Conservation (phyloP, 1,140 invertebrate species). For the Brachionus asplanchnoidis region DNA sequence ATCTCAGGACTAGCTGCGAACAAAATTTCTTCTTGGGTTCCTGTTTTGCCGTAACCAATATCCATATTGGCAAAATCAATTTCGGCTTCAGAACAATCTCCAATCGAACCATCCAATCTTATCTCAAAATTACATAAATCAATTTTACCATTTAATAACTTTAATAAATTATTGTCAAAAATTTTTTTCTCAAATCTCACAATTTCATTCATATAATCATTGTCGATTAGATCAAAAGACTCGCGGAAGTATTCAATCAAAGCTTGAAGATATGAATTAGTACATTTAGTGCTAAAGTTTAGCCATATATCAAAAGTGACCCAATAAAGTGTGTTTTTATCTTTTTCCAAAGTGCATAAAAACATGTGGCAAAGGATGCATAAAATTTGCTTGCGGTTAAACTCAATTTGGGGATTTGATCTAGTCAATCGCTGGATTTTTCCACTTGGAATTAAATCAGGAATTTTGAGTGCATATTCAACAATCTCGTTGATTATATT, state of each 20-base stretch:
- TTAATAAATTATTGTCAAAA: background rate
- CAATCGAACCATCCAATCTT: background rate
- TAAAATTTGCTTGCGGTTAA: background rate
- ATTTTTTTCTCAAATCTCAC: background rate
- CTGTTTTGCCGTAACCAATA: constrained; percentile 23
- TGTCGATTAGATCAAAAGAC: background rate
- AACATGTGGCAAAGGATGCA: constrained; percentile 38
- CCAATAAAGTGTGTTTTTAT: background rate
- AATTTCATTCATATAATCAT: background rate
- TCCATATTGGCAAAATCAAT: constrained; percentile 41
- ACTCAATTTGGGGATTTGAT: background rate
- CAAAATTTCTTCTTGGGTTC: constrained; percentile 37
- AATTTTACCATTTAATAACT: background rate
- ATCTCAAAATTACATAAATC: background rate
- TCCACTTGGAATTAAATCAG: background rate
- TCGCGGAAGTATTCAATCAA: constrained; percentile 15
- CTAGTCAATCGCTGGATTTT: background rate
- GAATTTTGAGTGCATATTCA: background rate
- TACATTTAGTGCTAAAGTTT: background rate
- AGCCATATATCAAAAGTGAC: constrained; percentile 28
- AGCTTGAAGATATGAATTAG: background rate
- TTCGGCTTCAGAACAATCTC: background rate
- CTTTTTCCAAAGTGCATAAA: constrained; percentile 19
- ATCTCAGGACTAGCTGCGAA: constrained; percentile 19
- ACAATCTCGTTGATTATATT: background rate